phyloP scores from a whole-genome alignment of 2,888 invertebrate genomes.

The Spatulosminthurus flaviceps region DNA sequence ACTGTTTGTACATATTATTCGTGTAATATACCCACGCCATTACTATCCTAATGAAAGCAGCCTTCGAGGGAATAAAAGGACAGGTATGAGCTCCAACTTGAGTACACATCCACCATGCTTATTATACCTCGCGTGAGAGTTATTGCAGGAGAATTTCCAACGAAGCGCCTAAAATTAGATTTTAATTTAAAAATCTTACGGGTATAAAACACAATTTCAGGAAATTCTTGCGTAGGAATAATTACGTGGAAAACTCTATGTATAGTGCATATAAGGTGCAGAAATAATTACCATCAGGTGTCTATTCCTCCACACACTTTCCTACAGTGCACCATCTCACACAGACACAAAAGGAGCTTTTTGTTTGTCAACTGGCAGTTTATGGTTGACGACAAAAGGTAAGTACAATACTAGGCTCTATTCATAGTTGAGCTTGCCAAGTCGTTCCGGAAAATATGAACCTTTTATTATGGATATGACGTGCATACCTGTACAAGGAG shows the following conservation, averaged over 20 bases:
- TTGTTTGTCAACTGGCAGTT: conserved; percentile 18
- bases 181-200: neutral
- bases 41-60: too few species aligned
- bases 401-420: conserved; percentile 4
- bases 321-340: neutral
- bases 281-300: conserved; percentile 18
- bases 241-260: too few species aligned
- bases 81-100: too few species aligned
- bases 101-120: too few species aligned
- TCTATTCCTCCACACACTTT: neutral
- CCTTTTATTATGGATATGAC: neutral
- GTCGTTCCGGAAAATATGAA: conserved; percentile 9
- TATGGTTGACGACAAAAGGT: conserved; percentile 8
- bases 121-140: too few species aligned
- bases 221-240: too few species aligned
- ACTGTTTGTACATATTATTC: too few species aligned
- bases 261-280: too few species aligned
- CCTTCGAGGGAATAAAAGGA: too few species aligned
- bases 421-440: neutral
- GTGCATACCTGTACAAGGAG: neutral
- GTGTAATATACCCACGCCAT: too few species aligned
- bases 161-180: neutral
- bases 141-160: too few species aligned
- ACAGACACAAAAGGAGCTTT: conserved; percentile 3
- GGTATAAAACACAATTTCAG: too few species aligned